These are phyloP conservation scores for Agrochola litura DNA, from an alignment of 2,888 invertebrate species.

Conservation along the genomic window DNA sequence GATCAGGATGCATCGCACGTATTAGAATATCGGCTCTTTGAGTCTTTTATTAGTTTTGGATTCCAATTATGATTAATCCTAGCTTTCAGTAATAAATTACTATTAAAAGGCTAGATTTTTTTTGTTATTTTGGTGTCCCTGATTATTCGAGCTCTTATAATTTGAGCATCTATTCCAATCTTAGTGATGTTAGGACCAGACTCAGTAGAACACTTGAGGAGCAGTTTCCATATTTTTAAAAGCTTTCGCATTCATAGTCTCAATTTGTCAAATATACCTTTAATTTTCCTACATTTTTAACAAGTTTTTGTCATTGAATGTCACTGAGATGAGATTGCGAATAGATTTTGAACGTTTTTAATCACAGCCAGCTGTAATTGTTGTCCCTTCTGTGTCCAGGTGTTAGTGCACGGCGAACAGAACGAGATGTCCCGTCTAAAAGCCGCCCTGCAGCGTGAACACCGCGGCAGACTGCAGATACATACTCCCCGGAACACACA, in stretches of 20 bases:
- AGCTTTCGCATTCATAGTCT: neutral
- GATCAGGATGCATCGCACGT: no score
- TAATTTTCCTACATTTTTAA: neutral
- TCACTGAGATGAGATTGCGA: neutral
- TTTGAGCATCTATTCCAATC: neutral
- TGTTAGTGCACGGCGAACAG: conserved; percentile 99
- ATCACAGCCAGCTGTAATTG: neutral
- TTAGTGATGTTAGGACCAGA: neutral
- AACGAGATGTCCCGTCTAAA: conserved; percentile 99
- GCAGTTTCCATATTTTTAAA: neutral
- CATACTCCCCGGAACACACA: conserved; percentile 99
- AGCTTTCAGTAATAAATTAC: neutral
- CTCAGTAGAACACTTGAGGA: neutral
- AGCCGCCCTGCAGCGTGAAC: conserved; percentile 97
- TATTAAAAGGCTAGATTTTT: no score
- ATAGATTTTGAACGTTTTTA: neutral
- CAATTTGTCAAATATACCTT: neutral
- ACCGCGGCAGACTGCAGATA: conserved; percentile 96
- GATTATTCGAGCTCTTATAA: neutral
- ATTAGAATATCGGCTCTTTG: neutral
- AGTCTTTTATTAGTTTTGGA: neutral
- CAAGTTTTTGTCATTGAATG: neutral
- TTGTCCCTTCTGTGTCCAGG: conserved; percentile 81
- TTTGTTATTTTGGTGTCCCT: no score
- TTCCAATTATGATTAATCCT: neutral